A percentile compares a stretch with the other conserved stretches of the same genome.
These are phyloP conservation scores for Chloroceryle aenea DNA, from an alignment of 2,113 vertebrate species.

Conservation along the genomic window DNA sequence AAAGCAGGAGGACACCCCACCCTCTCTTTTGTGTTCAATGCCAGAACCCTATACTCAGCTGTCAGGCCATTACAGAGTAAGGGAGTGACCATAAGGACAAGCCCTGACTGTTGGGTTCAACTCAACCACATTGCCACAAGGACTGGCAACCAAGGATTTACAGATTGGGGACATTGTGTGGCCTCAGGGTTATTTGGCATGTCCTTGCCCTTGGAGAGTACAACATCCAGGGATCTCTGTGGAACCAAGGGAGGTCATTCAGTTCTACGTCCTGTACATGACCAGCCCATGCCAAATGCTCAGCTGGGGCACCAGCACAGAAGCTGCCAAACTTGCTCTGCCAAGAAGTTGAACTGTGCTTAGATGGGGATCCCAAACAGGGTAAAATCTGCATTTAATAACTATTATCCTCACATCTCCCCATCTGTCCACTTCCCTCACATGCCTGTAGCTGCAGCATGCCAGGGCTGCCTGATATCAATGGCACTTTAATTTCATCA, in stretches of 20 bases:
- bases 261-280: neutral
- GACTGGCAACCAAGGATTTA: neutral
- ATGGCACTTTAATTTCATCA: conserved; percentile 67
- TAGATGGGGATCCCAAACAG: neutral
- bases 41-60: neutral
- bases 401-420: conserved; percentile 53
- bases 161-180: neutral
- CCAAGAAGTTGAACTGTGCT: neutral
- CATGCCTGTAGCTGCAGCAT: neutral
- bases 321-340: neutral
- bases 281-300: neutral
- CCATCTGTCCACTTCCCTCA: conserved; percentile 57
- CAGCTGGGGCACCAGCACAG: neutral
- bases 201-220: neutral
- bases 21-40: neutral
- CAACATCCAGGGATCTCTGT: neutral
- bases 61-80: neutral
- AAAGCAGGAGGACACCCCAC: neutral
- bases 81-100: neutral
- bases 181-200: neutral
- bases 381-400: conserved; percentile 47
- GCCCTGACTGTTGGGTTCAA: neutral
- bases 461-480: conserved; percentile 42
- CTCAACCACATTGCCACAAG: fast-evolving
- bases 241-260: neutral